phyloP scores from a whole-genome alignment of 2,797 vertebrate genomes.

The Atherinosoma microstoma region DNA sequence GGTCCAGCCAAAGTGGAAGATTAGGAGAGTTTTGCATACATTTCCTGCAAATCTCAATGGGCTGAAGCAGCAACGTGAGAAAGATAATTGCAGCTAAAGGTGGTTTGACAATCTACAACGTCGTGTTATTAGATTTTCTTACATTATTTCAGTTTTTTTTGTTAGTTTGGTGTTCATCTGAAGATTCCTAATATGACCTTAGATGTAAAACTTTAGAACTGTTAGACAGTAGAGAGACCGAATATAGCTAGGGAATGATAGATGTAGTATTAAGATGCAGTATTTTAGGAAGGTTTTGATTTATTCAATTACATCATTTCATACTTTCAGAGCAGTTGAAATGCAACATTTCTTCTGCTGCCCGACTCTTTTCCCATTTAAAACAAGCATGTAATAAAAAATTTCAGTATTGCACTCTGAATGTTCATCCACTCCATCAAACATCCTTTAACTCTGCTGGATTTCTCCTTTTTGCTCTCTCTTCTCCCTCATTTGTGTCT shows the following conservation, averaged over 20 bases:
- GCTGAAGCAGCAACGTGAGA: not conserved
- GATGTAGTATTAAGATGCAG: not conserved
- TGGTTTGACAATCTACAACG: not conserved
- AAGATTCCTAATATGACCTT: too few species aligned
- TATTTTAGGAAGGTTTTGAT: not conserved
- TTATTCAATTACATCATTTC: not conserved
- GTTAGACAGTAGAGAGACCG: not conserved
- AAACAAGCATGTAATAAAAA: slow-evolving; percentile 68
- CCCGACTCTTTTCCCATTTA: slow-evolving; percentile 52
- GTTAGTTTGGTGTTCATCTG: not conserved
- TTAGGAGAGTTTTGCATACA: not conserved
- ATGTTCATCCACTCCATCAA: slow-evolving; percentile 66
- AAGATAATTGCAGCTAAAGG: not conserved
- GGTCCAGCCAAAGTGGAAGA: not conserved
- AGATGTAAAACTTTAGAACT: too few species aligned
- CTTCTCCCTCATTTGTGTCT: slow-evolving; percentile 43
- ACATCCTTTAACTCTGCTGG: slow-evolving; percentile 56
- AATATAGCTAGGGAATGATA: not conserved
- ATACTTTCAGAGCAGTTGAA: slow-evolving; percentile 39
- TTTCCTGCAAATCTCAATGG: not conserved
- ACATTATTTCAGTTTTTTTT: not conserved
- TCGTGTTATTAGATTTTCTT: too few species aligned
- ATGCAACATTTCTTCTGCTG: slow-evolving; percentile 47
- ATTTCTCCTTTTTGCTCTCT: slow-evolving; percentile 27
- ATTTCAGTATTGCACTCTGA: slow-evolving; percentile 54